A percentile compares a stretch with the other conserved stretches of the same genome.
phyloP scores from a whole-genome alignment of 2,888 invertebrate genomes.

The Drosophila picticornis region DNA sequence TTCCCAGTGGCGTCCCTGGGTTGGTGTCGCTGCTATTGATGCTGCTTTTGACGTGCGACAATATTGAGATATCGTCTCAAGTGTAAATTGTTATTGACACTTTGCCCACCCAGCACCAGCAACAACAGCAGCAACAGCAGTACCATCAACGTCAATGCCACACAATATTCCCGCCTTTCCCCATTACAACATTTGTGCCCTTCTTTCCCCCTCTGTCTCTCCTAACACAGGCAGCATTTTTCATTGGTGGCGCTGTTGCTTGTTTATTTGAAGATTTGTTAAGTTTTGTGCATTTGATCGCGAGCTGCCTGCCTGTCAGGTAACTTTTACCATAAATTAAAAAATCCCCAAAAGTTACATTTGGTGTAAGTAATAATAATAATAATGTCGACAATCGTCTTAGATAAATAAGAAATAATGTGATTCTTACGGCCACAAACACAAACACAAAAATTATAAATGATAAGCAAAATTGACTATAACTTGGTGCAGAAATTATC shows the following conservation, averaged over 20 bases:
- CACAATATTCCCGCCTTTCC: conserved; percentile 8
- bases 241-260: conserved; percentile 25
- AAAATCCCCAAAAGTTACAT: not conserved
- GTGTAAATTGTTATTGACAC: conserved; percentile 81
- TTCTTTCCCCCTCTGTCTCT: conserved; percentile 1
- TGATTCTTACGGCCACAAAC: not conserved
- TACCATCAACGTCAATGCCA: conserved; percentile 68
- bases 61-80: conserved; percentile 81
- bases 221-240: not conserved
- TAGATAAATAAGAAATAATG: not conserved
- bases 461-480: not conserved
- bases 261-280: conserved; percentile 62
- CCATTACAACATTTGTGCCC: not conserved
- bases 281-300: conserved; percentile 69
- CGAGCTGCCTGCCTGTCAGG: conserved; percentile 19
- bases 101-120: conserved; percentile 50
- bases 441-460: not conserved
- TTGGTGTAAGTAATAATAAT: not conserved
- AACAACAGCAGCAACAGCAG: not conserved
- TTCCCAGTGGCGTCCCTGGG: conserved; percentile 16
- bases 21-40: conserved; percentile 34
- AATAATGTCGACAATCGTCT: not conserved
- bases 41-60: conserved; percentile 71
- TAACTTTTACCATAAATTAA: not conserved
- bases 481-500: conserved; percentile 18